A percentile compares a stretch with the other conserved stretches of the same genome.
Conservation (phyloP, 2,888 invertebrate genomes). For the Ophion slaviceki region DNA sequence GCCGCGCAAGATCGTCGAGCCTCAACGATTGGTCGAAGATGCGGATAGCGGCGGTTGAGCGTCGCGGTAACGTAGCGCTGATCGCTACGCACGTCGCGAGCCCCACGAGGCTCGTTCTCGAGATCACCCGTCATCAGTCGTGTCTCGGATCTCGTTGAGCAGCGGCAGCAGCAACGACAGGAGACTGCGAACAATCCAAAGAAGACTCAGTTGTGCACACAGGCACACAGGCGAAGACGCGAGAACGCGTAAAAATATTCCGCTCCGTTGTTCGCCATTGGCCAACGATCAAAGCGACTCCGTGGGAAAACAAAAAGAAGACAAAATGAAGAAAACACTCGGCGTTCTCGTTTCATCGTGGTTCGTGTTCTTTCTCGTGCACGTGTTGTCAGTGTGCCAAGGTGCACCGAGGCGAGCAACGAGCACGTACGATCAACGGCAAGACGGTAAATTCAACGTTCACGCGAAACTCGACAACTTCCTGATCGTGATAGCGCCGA, state of each 20-base stretch:
- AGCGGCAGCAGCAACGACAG: conserved; percentile 49
- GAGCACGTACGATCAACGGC: conserved; percentile 88
- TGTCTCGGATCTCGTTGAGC: conserved; percentile 70
- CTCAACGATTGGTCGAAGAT: background rate
- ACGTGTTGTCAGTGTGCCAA: conserved; percentile 69
- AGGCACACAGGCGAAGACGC: background rate
- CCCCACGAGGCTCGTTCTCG: background rate
- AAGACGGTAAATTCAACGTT: conserved; percentile 91
- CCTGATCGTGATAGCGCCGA: conserved; percentile 87
- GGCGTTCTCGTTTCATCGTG: conserved; percentile 9
- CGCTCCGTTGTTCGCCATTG: background rate
- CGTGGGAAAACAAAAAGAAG: background rate
- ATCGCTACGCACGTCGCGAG: background rate
- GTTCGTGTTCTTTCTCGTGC: conserved; percentile 24
- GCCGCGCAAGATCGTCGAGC: background rate
- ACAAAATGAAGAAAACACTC: conserved; percentile 43
- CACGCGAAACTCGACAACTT: conserved; percentile 91
- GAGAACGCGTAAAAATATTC: too few species aligned
- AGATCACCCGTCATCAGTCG: conserved; percentile 67
- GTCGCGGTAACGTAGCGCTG: background rate
- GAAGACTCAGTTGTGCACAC: background rate
- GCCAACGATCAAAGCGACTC: background rate
- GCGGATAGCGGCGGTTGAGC: background rate
- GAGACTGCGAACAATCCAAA: background rate
- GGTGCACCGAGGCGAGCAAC: conserved; percentile 77